These are phyloP conservation scores for Drosophila sp. DNA, from an alignment of 1,140 invertebrate genomes.

Conservation along the genomic window DNA sequence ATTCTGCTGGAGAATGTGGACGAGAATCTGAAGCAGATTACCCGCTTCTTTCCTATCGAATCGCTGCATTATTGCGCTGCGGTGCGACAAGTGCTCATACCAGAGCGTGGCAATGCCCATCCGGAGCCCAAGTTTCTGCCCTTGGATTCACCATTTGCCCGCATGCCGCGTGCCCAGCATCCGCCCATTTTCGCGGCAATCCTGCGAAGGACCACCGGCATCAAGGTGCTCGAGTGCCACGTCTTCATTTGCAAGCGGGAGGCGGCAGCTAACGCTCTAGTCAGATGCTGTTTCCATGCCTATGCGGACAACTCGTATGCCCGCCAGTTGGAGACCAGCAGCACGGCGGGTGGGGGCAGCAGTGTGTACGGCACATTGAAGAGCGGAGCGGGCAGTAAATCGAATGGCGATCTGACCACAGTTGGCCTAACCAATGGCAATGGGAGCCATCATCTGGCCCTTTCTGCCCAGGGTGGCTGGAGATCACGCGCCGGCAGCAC, in stretches of 20 bases:
- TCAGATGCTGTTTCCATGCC: slow-evolving; percentile 96
- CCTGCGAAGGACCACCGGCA: slow-evolving; percentile 96
- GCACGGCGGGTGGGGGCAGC: slow-evolving; percentile 55
- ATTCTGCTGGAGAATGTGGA: slow-evolving; percentile 98
- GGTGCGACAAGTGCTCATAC: slow-evolving; percentile 91
- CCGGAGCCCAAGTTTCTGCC: slow-evolving; percentile 94
- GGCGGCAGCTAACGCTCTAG: slow-evolving; percentile 96
- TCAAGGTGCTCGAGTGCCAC: slow-evolving; percentile 99
- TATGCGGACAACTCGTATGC: slow-evolving; percentile 97
- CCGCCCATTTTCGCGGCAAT: slow-evolving; percentile 99
- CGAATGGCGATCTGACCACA: slow-evolving; percentile 71
- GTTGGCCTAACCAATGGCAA: slow-evolving; percentile 66
- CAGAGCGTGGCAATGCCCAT: slow-evolving; percentile 84
- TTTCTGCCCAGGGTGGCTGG: slow-evolving; percentile 83
- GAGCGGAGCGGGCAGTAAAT: slow-evolving; percentile 83
- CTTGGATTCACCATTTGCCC: slow-evolving; percentile 96
- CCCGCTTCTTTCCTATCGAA: slow-evolving; percentile 98
- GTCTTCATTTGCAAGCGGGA: slow-evolving; percentile 98
- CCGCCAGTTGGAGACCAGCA: slow-evolving; percentile 88
- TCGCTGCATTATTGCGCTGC: slow-evolving; percentile 98
- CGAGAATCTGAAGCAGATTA: slow-evolving; percentile 96
- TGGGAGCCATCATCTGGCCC: slow-evolving; percentile 59
- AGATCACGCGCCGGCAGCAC: slow-evolving; percentile 84
- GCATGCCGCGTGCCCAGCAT: slow-evolving; percentile 93
- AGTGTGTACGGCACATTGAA: slow-evolving; percentile 82